phyloP scores from a whole-genome alignment of 2,797 vertebrate species.

The Nothura maculosa region DNA sequence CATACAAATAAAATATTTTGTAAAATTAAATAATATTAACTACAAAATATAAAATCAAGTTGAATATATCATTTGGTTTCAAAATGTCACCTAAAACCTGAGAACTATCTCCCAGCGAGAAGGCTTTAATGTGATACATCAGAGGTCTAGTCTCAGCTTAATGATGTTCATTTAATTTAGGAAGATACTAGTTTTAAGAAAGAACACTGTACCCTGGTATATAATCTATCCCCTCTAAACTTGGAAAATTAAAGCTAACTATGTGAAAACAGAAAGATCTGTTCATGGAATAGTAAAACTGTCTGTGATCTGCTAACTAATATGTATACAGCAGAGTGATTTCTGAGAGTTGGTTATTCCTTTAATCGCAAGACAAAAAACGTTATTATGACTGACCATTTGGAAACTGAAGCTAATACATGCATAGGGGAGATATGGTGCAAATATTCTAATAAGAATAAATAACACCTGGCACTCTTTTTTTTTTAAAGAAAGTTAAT shows the following conservation, averaged over 20 bases:
- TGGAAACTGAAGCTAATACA: not conserved
- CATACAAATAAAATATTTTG: not conserved
- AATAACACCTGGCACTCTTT: not conserved
- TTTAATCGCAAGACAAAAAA: not conserved
- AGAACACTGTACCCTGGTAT: not conserved
- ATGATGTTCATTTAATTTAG: not conserved
- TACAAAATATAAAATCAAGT: not conserved
- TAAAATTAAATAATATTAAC: not conserved
- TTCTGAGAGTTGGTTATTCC: not conserved
- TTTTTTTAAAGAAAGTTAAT: not conserved
- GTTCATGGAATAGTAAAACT: not conserved
- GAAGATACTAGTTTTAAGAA: not conserved
- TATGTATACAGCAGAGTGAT: not conserved
- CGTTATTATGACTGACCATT: not conserved
- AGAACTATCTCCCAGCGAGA: not conserved
- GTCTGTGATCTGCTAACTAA: not conserved
- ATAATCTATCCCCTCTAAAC: not conserved
- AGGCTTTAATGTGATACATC: not conserved
- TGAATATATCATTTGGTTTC: not conserved
- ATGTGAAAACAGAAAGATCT: accelerated
- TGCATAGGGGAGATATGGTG: accelerated
- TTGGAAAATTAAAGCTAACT: not conserved
- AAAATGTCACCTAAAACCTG: not conserved
- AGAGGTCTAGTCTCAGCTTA: not conserved
- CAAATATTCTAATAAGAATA: not conserved